Evolutionary conservation across 1,140 invertebrate genomes (phyloP), one percentile per base, ranked within the genome.

Genomic region (Pseudomyrmex cubaensis): DNA sequence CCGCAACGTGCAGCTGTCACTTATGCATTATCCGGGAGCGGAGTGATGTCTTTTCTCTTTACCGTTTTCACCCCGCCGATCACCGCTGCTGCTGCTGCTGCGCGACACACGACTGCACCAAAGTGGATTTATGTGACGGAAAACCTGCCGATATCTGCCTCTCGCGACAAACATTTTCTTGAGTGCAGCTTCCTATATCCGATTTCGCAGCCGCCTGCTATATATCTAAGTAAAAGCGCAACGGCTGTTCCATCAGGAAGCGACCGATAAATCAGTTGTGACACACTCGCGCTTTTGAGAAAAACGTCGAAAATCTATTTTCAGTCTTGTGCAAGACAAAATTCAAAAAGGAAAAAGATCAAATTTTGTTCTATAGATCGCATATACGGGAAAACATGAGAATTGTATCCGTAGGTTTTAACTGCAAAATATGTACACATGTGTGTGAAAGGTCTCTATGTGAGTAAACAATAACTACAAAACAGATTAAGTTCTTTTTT

Each of bases 61-160:
- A 12, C 9, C 46, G n/a, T 54, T 35, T 35, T 35, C 5, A 35
- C 35, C 69, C 20, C 50, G 15, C 44, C 22, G 15, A 46, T 50
- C 46, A 46, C 8, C 35, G 22, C 46, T 17, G 48, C 70, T 22
- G n/a, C 22, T 22, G 48, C 25, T 52, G 1, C 52, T 20, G 22
- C 69, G 48, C 48, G 63, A 70, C 22, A 48, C 66, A 17, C 70
- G 52, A 20, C 48, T 76, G 22, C 62, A 46, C 52, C 62, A 66
- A 78, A 84, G 74, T 86, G 73, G 85, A 86, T 86, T 86, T 86
- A 84, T 78, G 52, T 70, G 85, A 84, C 13, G 48, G 67, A 78
- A 72, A 84, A 77, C 80, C 56, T 63, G 73, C 48, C 82, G 82
- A 86, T 83, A 64, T 86, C 64, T 77, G 54, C 82, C 82, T 75